phyloP scores from a whole-genome alignment of 2,113 vertebrate genomes.

The Xiphophorus hellerii region DNA sequence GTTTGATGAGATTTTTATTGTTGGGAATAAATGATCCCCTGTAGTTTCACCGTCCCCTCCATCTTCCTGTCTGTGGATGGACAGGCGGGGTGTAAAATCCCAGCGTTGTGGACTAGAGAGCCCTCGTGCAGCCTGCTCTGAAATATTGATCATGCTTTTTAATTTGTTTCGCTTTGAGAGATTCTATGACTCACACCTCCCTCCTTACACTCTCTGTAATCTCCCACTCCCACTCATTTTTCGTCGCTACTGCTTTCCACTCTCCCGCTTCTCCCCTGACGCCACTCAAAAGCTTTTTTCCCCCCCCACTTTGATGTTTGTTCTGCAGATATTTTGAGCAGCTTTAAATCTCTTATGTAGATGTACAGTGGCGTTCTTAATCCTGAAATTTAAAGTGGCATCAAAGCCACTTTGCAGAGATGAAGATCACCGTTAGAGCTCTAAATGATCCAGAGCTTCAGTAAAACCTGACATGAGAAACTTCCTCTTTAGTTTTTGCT shows the following conservation, averaged over 20 bases:
- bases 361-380: background rate
- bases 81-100: conserved; percentile 7
- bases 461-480: conserved; percentile 8
- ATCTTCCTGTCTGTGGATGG: background rate
- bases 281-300: background rate
- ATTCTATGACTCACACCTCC: conserved; percentile 33
- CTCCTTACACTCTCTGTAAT: conserved; percentile 2
- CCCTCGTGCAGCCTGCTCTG: conserved; percentile 18
- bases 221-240: conserved; percentile 9
- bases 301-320: background rate
- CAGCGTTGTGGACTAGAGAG: conserved; percentile 4
- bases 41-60: background rate
- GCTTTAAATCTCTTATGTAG: background rate
- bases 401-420: background rate
- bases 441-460: background rate
- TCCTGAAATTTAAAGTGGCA: background rate
- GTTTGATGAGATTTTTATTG: background rate
- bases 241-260: conserved; percentile 6
- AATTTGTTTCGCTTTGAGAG: conserved; percentile 39
- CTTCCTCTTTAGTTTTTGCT: conserved; percentile 9
- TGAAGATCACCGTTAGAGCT: background rate
- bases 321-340: conserved; percentile 25
- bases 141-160: conserved; percentile 50
- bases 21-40: background rate
- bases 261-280: background rate